Conservation (phyloP, 1,140 invertebrate genomes). For the Dufourea novaeangliae region DNA sequence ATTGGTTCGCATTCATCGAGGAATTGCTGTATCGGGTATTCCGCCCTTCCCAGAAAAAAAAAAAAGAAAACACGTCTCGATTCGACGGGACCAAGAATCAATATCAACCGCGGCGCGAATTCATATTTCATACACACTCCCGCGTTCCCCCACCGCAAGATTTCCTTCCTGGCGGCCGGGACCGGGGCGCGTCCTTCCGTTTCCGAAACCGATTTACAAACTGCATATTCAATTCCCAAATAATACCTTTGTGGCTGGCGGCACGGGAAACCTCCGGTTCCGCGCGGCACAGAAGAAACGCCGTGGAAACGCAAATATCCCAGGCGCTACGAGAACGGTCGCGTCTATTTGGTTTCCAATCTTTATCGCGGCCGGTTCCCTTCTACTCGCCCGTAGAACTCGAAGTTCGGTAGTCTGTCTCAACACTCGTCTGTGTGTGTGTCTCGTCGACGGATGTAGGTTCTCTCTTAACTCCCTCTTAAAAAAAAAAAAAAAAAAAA, state of each 20-base stretch:
- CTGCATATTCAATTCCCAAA: slow-evolving; percentile 55
- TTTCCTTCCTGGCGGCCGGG: slow-evolving; percentile 6
- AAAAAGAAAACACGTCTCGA: background rate
- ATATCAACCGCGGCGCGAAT: slow-evolving; percentile 1
- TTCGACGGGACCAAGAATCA: background rate
- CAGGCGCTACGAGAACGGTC: no score
- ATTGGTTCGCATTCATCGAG: no score
- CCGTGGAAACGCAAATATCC: slow-evolving; percentile 19
- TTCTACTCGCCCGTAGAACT: background rate
- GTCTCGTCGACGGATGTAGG: slow-evolving; percentile 27
- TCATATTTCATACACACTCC: slow-evolving; percentile 24
- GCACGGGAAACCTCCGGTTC: background rate
- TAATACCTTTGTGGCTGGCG: slow-evolving; percentile 13
- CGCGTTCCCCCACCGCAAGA: slow-evolving; percentile 11
- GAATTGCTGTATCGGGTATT: no score
- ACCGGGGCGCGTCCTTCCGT: background rate
- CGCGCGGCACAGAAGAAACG: slow-evolving; percentile 10
- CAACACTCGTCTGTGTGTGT: slow-evolving; percentile 2
- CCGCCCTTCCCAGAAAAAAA: no score
- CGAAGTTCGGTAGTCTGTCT: background rate
- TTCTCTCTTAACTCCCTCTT: slow-evolving; percentile 26
- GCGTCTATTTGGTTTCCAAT: slow-evolving; percentile 53
- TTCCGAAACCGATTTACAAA: slow-evolving; percentile 49
- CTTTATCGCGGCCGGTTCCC: slow-evolving; percentile 34
- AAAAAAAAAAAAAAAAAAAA: slow-evolving; percentile 37